Evolutionary conservation across 2,113 vertebrate species (phyloP), one percentile per base, ranked within the genome.

Genomic region (Oceanodroma tethys): DNA sequence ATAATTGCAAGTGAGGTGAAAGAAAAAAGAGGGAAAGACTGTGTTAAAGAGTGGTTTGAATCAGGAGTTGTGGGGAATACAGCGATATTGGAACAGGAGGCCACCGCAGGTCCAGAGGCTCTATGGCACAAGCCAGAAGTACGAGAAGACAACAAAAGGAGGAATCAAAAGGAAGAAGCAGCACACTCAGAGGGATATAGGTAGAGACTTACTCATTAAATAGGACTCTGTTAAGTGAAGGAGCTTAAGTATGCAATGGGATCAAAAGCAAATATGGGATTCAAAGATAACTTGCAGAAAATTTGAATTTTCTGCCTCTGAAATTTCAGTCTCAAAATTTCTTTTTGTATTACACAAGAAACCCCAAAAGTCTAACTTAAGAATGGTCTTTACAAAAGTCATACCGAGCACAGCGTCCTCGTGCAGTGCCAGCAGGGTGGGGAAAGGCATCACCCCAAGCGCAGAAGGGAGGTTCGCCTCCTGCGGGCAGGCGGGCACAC

Each of bases 401-500:
- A 34, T 13, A 30, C 9, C 3, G 7, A 73, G 26, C 3, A 3
- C 45, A 82, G 36, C 16, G 26, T 88, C 16, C 42, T 36, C 62
- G 15, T 40, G 62, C 66, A 45, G 66, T 55, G 66, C n/a, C n/a
- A 53, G 56, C 13, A n/a, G 52, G 11, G 10, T 63, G 43, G 25
- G 73, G 19, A 85, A 78, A 53, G 60, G 19, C 55, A 34, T 23
- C 13, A 23, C 16, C 62, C 56, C n/a, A 10, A 40, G 27, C 29
- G 45, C 10, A 40, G 67, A 42, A 0, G 0, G 38, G 58, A 52
- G 27, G 42, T 45, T 78, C 70, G 23, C 8, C 10, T 29, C 30
- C 73, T 16, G 30, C 5, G 3, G 18, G 43, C 21, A 7, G 36
- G 7, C 0, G 0, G 45, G 43, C 71, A 52, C n/a, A 29, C 40